Evolutionary conservation across 2,888 invertebrate genomes (phyloP).

Genomic region (Cenopis cana): DNA sequence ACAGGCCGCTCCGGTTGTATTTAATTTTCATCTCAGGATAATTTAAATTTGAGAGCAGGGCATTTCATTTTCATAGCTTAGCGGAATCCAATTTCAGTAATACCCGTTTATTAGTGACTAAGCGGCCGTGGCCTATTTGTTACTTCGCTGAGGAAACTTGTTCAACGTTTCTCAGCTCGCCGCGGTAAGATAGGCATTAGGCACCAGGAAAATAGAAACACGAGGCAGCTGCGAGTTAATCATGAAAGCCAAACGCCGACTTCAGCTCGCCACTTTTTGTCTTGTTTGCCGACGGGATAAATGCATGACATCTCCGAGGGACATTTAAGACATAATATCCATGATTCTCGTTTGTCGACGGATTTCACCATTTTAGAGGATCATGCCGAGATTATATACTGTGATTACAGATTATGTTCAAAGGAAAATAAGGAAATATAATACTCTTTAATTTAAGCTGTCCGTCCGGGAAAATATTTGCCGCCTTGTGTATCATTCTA

Average conservation of each 20-base stretch:
- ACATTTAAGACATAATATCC: conserved; percentile 41
- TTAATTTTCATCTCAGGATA: conserved; percentile 69
- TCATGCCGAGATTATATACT: conserved; percentile 16
- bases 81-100: conserved; percentile 69
- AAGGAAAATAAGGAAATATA: conserved; percentile 18
- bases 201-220: conserved; percentile 57
- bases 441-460: conserved; percentile 11
- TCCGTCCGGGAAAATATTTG: neutral
- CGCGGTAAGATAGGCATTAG: conserved; percentile 41
- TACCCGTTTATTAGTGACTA: conserved; percentile 69
- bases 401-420: conserved; percentile 28
- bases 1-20: conserved; percentile 65
- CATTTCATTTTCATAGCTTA: conserved; percentile 74
- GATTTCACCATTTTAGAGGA: conserved; percentile 18
- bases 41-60: conserved; percentile 68
- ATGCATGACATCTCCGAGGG: conserved; percentile 53
- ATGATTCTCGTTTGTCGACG: conserved; percentile 25
- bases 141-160: conserved; percentile 64
- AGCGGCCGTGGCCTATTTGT: conserved; percentile 72
- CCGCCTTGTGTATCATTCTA: neutral
- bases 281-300: conserved; percentile 57
- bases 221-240: conserved; percentile 63
- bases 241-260: conserved; percentile 68
- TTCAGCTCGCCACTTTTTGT: conserved; percentile 60
- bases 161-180: conserved; percentile 41